Base-by-base conservation (phyloP, 2,797 vertebrate species). In the Silurus lanzhouensis region DNA sequence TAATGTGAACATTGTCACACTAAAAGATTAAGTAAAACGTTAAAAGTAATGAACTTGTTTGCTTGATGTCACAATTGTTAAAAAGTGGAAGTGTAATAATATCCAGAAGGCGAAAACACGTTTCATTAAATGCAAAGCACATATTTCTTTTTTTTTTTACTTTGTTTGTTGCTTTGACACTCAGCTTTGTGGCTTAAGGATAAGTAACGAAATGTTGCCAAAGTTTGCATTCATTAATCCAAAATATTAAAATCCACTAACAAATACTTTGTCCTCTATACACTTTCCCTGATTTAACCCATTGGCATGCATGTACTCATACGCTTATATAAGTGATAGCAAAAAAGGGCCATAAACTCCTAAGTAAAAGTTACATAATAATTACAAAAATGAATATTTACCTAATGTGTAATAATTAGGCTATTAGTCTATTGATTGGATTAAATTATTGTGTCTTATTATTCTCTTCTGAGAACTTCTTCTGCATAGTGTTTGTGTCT, bases 121-220 rank as follows among this genome's bases (percentile, higher is more conserved):
- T 38, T 20, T 25, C 55, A 70, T 76, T 15, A 70, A 77, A 86
- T 70, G 71, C 52, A 86, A 66, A 74, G 82, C 84, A 71, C 83
- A 72, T 66, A 86, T 46, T 84, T 80, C 75, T 55, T 20, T 2
- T 76, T 87, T 27, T 38, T 38, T 38, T 38, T 38, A 61, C 79
- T 88, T 70, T 81, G 81, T 85, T 85, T 88, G 86, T 82, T 89
- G 72, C 22, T 66, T 79, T 44, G 82, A 84, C 87, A 87, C 79
- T 44, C 70, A 86, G 38, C 52, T 87, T 25, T 78, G 77, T 80
- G 60, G 91, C 86, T 87, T 87, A 83, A 70, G 64, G 72, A 86
- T 86, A 91, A 89, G 87, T 88, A 90, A 90, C 90, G 27, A 90
- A 91, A 90, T 84, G 71, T 86, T 91, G 86, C 87, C 86, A 88